Evolutionary conservation across 2,888 invertebrate genomes (phyloP).

Genomic region (Clitarchus hookeri): DNA sequence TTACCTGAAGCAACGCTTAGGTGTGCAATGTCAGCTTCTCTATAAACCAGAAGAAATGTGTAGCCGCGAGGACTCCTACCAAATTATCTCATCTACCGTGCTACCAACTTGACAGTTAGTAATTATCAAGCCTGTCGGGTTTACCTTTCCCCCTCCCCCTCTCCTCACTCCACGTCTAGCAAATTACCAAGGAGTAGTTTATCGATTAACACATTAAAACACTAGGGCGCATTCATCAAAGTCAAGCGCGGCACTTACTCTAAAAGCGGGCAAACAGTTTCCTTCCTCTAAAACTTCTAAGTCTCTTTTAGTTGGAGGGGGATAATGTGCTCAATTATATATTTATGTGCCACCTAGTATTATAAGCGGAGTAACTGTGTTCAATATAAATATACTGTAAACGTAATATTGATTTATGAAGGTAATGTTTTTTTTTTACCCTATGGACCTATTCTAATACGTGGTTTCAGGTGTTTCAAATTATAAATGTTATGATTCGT

Average conservation of each 20-base stretch:
- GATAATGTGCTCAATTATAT: background rate
- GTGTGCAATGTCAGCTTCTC: too few species aligned
- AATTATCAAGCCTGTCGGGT: background rate
- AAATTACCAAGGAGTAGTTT: slow-evolving; percentile 46
- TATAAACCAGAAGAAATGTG: too few species aligned
- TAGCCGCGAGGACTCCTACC: background rate
- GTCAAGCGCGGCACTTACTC: slow-evolving; percentile 48
- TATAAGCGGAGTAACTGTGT: too few species aligned
- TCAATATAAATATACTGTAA: too few species aligned
- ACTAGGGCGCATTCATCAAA: slow-evolving; percentile 58
- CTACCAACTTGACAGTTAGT: slow-evolving; percentile 2
- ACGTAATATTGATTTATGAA: too few species aligned
- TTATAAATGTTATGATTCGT: too few species aligned
- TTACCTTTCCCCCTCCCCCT: background rate
- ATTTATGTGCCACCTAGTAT: too few species aligned
- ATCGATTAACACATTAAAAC: slow-evolving; percentile 60
- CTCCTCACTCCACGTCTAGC: background rate
- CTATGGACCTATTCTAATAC: too few species aligned
- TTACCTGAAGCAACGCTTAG: too few species aligned
- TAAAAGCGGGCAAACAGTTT: background rate
- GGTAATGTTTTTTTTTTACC: too few species aligned
- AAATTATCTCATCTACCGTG: background rate
- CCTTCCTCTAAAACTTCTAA: background rate
- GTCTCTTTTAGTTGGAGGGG: background rate
- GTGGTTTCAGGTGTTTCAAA: too few species aligned